Conservation (phyloP, 1,140 invertebrate genomes). For the Amyelois transitella region DNA sequence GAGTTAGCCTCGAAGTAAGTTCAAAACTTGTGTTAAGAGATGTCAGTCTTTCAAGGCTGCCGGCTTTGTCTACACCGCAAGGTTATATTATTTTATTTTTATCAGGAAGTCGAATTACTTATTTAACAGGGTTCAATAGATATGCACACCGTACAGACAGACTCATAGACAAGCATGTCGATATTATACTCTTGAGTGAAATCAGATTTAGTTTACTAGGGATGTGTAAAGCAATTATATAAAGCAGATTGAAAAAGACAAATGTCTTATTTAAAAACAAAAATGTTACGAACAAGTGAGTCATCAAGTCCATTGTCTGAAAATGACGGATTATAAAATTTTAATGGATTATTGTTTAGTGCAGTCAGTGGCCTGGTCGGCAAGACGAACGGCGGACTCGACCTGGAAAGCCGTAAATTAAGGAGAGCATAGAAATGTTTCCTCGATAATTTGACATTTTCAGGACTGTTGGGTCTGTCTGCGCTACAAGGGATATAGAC, state of each 20-base stretch:
- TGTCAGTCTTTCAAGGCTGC: no score
- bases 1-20: no score
- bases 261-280: not conserved
- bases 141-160: no score
- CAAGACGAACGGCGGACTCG: not conserved
- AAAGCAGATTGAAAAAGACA: not conserved
- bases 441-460: not conserved
- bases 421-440: not conserved
- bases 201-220: not conserved
- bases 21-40: no score
- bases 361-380: not conserved
- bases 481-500: no score
- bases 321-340: constrained; percentile 38
- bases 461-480: no score
- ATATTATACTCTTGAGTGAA: no score
- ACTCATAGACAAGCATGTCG: no score
- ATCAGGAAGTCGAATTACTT: no score
- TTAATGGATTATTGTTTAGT: constrained; percentile 37
- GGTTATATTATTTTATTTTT: no score
- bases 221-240: not conserved
- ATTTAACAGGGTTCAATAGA: no score
- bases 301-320: constrained; percentile 33
- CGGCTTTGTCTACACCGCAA: no score
- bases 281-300: constrained; percentile 14
- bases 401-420: not conserved